Conservation (phyloP, 2,888 invertebrate species). For the Panopea generosa region DNA sequence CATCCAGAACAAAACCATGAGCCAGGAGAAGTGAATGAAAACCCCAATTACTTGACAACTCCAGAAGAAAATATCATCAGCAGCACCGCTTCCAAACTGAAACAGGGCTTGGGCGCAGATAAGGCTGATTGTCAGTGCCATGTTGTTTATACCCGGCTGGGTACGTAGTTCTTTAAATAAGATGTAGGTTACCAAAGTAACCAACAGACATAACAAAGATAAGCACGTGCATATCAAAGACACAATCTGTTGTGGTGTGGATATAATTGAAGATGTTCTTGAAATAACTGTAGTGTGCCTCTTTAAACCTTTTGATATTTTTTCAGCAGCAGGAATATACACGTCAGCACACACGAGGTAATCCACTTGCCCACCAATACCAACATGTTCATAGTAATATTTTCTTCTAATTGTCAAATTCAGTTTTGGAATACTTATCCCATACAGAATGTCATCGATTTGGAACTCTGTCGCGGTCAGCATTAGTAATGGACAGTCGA, state of each 20-base stretch:
- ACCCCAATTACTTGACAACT: conserved; percentile 34
- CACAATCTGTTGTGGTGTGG: conserved; percentile 35
- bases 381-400: neutral
- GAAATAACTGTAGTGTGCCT: neutral
- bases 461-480: neutral
- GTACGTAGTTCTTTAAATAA: conserved; percentile 43
- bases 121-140: conserved; percentile 25
- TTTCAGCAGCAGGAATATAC: conserved; percentile 1
- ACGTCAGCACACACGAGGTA: conserved; percentile 10
- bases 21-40: conserved; percentile 51
- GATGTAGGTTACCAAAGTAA: conserved; percentile 36
- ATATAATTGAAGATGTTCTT: neutral
- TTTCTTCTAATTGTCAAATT: neutral
- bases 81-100: conserved; percentile 38
- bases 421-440: neutral
- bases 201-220: conserved; percentile 30
- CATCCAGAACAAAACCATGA: conserved; percentile 47
- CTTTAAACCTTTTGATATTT: neutral
- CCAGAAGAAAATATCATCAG: conserved; percentile 10
- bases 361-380: neutral
- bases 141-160: conserved; percentile 59
- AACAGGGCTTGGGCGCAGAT: conserved; percentile 45
- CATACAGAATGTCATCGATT: neutral
- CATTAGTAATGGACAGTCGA: conserved; percentile 11
- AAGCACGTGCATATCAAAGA: conserved; percentile 32